These are phyloP conservation scores for Polypterus senegalus DNA, from an alignment of 2,113 vertebrate genomes.

Conservation along the genomic window DNA sequence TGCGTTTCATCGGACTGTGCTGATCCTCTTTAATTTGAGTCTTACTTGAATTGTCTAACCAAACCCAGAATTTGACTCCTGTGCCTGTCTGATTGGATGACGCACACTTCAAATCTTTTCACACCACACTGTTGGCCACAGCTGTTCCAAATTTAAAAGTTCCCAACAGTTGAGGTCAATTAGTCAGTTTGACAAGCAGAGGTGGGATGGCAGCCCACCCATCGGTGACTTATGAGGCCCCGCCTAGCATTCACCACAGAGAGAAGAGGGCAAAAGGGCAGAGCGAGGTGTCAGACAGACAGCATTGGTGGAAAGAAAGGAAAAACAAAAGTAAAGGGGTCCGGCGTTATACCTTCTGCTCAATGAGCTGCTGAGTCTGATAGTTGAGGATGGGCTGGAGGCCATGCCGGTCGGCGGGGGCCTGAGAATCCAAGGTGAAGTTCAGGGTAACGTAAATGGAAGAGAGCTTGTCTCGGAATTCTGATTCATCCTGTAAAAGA, in stretches of 20 bases:
- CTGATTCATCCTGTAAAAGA: constrained; percentile 62
- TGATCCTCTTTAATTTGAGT: no score
- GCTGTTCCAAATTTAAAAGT: no score
- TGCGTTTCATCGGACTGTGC: no score
- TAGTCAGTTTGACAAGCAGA: not conserved
- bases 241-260: not conserved
- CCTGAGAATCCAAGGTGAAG: constrained; percentile 66
- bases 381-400: constrained; percentile 72
- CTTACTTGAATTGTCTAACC: no score
- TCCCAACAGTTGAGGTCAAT: no score
- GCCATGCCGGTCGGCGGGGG: constrained; percentile 53
- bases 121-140: no score
- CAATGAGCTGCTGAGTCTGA: constrained; percentile 54
- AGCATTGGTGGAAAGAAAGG: not conserved
- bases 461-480: constrained; percentile 84
- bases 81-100: no score
- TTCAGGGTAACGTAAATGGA: constrained; percentile 72
- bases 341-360: constrained; percentile 60
- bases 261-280: not conserved
- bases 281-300: not conserved
- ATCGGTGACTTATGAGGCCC: not conserved
- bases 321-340: no score
- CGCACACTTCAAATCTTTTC: no score
- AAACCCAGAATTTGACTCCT: no score
- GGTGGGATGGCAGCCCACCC: not conserved